Evolutionary conservation across 2,113 vertebrate species (phyloP).

Genomic region (Lepus timidus): DNA sequence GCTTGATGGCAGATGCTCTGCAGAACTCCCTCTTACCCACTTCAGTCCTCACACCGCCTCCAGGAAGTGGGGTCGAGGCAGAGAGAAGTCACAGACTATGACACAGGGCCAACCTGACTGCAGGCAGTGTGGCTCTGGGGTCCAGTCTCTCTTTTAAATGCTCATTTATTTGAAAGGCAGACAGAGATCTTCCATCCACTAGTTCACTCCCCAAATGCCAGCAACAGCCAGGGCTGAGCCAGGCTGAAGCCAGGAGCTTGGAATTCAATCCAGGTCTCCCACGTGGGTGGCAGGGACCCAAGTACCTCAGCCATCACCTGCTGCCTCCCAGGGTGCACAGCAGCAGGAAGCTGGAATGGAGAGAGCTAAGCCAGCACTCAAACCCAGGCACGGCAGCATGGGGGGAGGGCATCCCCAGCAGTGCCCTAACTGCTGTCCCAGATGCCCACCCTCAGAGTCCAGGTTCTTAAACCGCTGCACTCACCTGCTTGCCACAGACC

Average conservation of each 20-base stretch:
- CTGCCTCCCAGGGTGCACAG: too few species aligned
- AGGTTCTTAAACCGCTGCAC: background rate
- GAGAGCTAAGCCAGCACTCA: background rate
- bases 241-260: too few species aligned
- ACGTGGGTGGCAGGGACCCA: too few species aligned
- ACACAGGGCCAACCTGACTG: background rate
- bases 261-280: too few species aligned
- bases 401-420: too few species aligned
- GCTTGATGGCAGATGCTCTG: background rate
- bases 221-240: too few species aligned
- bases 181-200: too few species aligned
- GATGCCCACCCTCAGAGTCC: background rate
- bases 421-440: too few species aligned
- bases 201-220: too few species aligned
- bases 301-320: too few species aligned
- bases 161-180: too few species aligned
- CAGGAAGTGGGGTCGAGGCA: background rate
- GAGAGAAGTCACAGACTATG: background rate
- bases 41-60: constrained; percentile 1
- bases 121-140: background rate
- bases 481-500: background rate
- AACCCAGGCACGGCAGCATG: background rate
- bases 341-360: background rate
- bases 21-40: background rate
- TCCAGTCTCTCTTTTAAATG: too few species aligned